phyloP scores from a whole-genome alignment of 2,113 vertebrate genomes.

The Candoia aspera region DNA sequence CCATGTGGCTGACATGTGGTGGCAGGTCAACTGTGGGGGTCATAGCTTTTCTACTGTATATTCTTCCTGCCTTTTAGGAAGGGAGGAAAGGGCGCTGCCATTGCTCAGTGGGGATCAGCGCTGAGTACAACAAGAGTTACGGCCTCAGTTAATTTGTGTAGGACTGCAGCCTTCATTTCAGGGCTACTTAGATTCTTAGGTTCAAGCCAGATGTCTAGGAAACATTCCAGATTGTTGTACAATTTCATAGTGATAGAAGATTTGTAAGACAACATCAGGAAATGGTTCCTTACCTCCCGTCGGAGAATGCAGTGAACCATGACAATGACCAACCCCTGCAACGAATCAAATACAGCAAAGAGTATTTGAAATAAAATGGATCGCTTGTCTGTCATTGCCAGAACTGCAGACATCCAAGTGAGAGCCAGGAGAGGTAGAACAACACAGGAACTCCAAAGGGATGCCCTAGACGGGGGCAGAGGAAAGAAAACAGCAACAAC shows the following conservation, averaged over 20 bases:
- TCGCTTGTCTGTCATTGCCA: conserved; percentile 99
- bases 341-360: conserved; percentile 97
- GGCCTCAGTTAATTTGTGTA: background rate
- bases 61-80: background rate
- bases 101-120: background rate
- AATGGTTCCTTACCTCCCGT: conserved; percentile 86
- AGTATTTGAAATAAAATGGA: conserved; percentile 99
- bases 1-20: background rate
- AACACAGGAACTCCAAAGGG: conserved; percentile 98
- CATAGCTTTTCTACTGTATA: background rate
- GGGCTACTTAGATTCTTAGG: background rate
- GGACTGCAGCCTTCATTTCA: background rate
- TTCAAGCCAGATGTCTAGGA: background rate
- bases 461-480: conserved; percentile 83
- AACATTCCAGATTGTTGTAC: background rate
- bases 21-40: background rate
- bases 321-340: conserved; percentile 99
- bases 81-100: background rate
- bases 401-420: conserved; percentile 99
- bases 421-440: conserved; percentile 94
- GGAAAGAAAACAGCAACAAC: conserved; percentile 30
- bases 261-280: conserved; percentile 31
- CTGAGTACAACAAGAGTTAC: background rate
- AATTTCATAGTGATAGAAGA: conserved; percentile 27
- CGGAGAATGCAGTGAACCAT: conserved; percentile 99